These are phyloP conservation scores for Vanessa tameamea DNA, from an alignment of 1,140 invertebrate species.

Conservation along the genomic window DNA sequence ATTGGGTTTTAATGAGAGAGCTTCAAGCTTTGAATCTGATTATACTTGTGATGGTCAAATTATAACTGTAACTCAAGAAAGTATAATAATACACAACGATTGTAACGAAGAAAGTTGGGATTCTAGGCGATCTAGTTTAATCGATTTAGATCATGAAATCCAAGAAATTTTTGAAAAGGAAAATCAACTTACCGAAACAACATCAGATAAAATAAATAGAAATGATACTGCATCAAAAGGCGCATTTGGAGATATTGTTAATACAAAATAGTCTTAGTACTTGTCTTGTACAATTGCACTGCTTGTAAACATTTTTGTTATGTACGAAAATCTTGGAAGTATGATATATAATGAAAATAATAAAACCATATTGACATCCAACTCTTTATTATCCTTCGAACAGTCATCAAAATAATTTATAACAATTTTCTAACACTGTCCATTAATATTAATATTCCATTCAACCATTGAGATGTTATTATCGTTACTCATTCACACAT, in stretches of 20 bases:
- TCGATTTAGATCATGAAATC: constrained; percentile 72
- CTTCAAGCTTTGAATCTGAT: constrained; percentile 51
- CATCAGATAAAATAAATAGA: constrained; percentile 36
- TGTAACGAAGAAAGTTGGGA: constrained; percentile 45
- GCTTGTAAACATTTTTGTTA: not conserved
- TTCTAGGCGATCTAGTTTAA: constrained; percentile 66
- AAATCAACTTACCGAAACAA: constrained; percentile 38
- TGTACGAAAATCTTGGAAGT: not conserved
- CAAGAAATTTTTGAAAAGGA: constrained; percentile 66
- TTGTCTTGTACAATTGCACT: no score
- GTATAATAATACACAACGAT: constrained; percentile 57
- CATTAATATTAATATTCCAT: constrained; percentile 79
- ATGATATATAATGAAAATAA: constrained; percentile 41
- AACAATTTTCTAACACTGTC: constrained; percentile 81
- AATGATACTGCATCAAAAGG: constrained; percentile 48
- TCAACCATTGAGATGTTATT: constrained; percentile 77
- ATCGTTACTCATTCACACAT: constrained; percentile 67
- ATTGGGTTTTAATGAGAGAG: constrained; percentile 43
- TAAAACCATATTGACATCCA: constrained; percentile 78
- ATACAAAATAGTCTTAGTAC: not conserved
- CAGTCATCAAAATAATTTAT: constrained; percentile 83
- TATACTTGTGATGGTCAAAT: constrained; percentile 59
- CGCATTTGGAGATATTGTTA: constrained; percentile 51
- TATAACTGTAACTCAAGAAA: constrained; percentile 61
- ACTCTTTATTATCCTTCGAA: constrained; percentile 82